A percentile compares a stretch with the other conserved stretches of the same genome.
These are phyloP conservation scores for Malacoraja senta DNA, from an alignment of 2,797 vertebrate genomes.

Conservation along the genomic window DNA sequence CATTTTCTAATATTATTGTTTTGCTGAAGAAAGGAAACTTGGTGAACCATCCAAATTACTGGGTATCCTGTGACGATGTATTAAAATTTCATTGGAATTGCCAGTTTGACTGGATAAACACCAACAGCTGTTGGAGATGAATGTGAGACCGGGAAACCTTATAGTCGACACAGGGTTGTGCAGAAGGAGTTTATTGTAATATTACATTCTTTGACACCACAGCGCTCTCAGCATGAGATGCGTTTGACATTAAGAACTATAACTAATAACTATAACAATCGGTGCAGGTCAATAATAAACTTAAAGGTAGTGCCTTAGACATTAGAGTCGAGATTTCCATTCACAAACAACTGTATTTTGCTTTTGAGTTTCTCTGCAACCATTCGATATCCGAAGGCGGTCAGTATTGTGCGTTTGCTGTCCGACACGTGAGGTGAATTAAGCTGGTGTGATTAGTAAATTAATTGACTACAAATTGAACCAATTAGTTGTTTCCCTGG, in stretches of 20 bases:
- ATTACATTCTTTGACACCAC: not conserved
- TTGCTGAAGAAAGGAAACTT: conserved; percentile 3
- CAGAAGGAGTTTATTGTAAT: not conserved
- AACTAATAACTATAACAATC: not conserved
- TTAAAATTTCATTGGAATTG: conserved; percentile 22
- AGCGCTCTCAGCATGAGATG: not conserved
- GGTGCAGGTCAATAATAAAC: not conserved
- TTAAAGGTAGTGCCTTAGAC: not conserved
- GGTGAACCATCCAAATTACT: not conserved
- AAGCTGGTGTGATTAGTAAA: not conserved
- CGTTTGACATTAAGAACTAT: not conserved
- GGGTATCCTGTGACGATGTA: not conserved
- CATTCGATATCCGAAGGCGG: not conserved
- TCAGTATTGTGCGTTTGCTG: not conserved
- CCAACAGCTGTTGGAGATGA: conserved; percentile 1
- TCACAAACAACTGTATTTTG: not conserved
- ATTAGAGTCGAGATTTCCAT: not conserved
- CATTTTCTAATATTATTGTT: not conserved
- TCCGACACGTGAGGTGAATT: not conserved
- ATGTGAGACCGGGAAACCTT: not conserved
- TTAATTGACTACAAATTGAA: not conserved
- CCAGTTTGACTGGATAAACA: not conserved
- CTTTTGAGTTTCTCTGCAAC: not conserved
- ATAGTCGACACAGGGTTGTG: too few relatives aligned
- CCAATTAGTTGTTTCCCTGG: not conserved